Base-by-base conservation (phyloP, 2,888 invertebrate species). In the Stenodema calcarata region DNA sequence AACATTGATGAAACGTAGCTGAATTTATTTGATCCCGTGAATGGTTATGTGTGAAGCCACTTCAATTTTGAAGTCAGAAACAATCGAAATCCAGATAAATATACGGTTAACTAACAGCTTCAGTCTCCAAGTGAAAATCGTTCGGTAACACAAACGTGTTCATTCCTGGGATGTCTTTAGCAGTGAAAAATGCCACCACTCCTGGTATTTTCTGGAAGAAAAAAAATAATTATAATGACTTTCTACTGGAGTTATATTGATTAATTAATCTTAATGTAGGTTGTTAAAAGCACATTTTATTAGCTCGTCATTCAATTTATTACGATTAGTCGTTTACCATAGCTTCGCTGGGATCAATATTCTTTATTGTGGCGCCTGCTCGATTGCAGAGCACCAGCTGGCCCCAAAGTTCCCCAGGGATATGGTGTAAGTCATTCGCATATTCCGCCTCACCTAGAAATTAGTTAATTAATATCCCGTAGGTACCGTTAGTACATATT, bases 391-490 rank as follows among this genome's bases (percentile, higher is more conserved):
- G 91, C 0, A 96, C 95, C 89, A 96, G 94, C 7, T 94, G 94
- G 27, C 93, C 96, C 91, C 93, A 94, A 0, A 96, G 92, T 92
- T 97, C 95, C 88, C 93, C 92, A 0, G 93, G 93, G 79, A 93
- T 92, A 0, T 92, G 92, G 28, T 94, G 94, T 30, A 95, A 92
- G 90, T 97, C 97, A 90, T 95, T 95, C 18, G 95, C 92, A 91
- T 95, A 98, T 86, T 94, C 93, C 0, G 96, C 95, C 91, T 96
- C 96, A 0, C 97, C 97, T 89, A n/a, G 93, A 92, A 88, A 94
- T 4, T 16, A 54, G 18, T n/a, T 54, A 6, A 54, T 4, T 6
- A n/a, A 11, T 6, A 16, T 6, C 18, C 2, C 11, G 54, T 6
- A n/a, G n/a, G n/a, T n/a, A n/a, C n/a, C n/a, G n/a, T n/a, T n/a